Percentiles rank a stretch among this genome's conserved stretches.
These are phyloP conservation scores for Temnothorax curvispinosus DNA, from an alignment of 1,140 invertebrate species.

Conservation along the genomic window DNA sequence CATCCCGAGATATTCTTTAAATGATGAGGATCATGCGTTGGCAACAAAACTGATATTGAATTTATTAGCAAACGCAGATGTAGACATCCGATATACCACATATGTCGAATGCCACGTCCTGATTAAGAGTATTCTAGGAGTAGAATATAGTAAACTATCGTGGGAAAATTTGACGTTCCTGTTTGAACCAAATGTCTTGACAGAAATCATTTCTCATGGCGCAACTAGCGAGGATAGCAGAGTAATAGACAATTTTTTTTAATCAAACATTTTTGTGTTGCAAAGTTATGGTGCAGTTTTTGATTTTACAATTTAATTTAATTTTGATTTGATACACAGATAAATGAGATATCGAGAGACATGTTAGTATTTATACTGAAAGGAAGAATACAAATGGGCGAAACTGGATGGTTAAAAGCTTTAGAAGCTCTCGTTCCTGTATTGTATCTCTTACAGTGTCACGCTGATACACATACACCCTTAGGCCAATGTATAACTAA, in stretches of 20 bases:
- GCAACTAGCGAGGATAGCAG: slow-evolving; percentile 83
- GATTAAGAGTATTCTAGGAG: slow-evolving; percentile 81
- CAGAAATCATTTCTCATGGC: slow-evolving; percentile 89
- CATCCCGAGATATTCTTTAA: slow-evolving; percentile 66
- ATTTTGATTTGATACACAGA: slow-evolving; percentile 79
- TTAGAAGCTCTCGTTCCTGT: slow-evolving; percentile 87
- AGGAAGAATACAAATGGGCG: slow-evolving; percentile 87
- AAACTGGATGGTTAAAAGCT: slow-evolving; percentile 87
- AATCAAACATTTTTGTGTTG: not conserved
- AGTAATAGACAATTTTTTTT: slow-evolving; percentile 69
- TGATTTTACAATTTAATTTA: not conserved
- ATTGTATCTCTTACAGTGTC: slow-evolving; percentile 86
- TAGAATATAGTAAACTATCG: slow-evolving; percentile 79
- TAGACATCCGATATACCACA: slow-evolving; percentile 79
- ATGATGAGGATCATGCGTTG: slow-evolving; percentile 69
- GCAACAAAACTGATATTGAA: slow-evolving; percentile 76
- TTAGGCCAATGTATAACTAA: slow-evolving; percentile 87
- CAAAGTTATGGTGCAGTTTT: not conserved
- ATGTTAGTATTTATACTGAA: slow-evolving; percentile 88
- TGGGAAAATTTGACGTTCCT: slow-evolving; percentile 85
- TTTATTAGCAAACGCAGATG: slow-evolving; percentile 79
- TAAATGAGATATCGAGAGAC: slow-evolving; percentile 86
- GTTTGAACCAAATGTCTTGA: slow-evolving; percentile 86
- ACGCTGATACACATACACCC: slow-evolving; percentile 80
- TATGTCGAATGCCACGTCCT: slow-evolving; percentile 83